Evolutionary conservation across 2,888 invertebrate genomes (phyloP).

Genomic region (Cylindroiulus punctatus): DNA sequence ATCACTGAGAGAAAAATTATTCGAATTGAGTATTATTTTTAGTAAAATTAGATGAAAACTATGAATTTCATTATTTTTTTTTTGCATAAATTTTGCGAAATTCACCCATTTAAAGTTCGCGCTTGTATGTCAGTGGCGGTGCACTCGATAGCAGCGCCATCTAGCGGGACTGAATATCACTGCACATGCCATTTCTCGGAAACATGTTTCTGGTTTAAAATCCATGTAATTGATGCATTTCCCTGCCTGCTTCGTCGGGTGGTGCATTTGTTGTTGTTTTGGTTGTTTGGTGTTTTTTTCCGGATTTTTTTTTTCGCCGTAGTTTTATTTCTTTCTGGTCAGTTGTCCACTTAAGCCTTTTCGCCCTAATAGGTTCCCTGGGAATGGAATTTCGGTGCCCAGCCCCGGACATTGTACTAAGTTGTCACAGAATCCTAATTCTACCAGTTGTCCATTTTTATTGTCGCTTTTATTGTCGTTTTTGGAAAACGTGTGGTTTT

Average conservation of each 20-base stretch:
- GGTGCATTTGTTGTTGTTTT: constrained; percentile 19
- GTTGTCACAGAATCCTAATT: constrained; percentile 18
- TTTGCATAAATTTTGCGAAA: no score
- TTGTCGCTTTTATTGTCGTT: constrained; percentile 32
- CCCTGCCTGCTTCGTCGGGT: not conserved
- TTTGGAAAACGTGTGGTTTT: constrained; percentile 32
- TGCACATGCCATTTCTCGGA: not conserved
- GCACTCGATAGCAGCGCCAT: not conserved
- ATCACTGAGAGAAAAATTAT: no score
- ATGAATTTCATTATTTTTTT: no score
- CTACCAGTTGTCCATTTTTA: constrained; percentile 16
- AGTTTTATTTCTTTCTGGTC: not conserved
- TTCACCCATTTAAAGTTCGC: no score
- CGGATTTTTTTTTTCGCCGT: no score
- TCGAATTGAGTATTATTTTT: no score
- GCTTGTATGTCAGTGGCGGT: no score
- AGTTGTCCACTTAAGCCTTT: constrained; percentile 32
- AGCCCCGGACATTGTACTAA: constrained; percentile 32
- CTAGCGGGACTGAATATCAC: not conserved
- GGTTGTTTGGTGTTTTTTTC: not conserved
- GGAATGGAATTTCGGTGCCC: constrained; percentile 26
- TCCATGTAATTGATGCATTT: constrained; percentile 11
- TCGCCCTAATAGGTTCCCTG: constrained; percentile 32
- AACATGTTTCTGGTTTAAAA: constrained; percentile 17
- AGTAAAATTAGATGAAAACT: no score